Percentiles rank a stretch among this genome's conserved stretches.
Conservation (phyloP, 1,140 invertebrate species). For the Solenopsis invicta region DNA sequence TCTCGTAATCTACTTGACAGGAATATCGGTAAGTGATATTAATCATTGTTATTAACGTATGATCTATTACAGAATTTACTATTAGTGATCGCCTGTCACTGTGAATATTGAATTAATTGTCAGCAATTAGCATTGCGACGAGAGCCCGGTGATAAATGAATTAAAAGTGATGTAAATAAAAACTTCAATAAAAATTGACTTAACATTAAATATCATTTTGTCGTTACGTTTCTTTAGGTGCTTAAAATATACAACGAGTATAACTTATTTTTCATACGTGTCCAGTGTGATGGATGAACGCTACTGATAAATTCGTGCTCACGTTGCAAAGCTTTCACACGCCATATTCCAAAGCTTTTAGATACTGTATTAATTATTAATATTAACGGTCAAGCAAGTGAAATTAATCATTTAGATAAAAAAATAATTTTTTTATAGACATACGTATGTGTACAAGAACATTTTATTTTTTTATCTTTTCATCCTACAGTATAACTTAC, state of each 20-base stretch:
- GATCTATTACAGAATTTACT: constrained; percentile 22
- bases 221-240: not conserved
- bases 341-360: not conserved
- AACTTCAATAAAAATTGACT: not conserved
- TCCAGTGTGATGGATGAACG: constrained; percentile 20
- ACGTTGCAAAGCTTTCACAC: not conserved
- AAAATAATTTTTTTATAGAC: not conserved
- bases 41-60: constrained; percentile 32
- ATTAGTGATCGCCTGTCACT: not conserved
- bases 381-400: constrained; percentile 19
- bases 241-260: not conserved
- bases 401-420: constrained; percentile 2
- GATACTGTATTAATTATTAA: constrained; percentile 42
- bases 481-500: too few species aligned
- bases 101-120: constrained; percentile 31
- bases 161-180: not conserved
- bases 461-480: not conserved
- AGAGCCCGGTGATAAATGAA: not conserved
- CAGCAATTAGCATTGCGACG: not conserved
- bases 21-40: constrained; percentile 49
- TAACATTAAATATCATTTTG: not conserved
- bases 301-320: constrained; percentile 15
- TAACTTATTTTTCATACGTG: constrained; percentile 25
- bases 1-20: constrained; percentile 27
- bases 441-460: not conserved